phyloP scores from a whole-genome alignment of 2,888 invertebrate species.

The Siphlonurus alternatus region DNA sequence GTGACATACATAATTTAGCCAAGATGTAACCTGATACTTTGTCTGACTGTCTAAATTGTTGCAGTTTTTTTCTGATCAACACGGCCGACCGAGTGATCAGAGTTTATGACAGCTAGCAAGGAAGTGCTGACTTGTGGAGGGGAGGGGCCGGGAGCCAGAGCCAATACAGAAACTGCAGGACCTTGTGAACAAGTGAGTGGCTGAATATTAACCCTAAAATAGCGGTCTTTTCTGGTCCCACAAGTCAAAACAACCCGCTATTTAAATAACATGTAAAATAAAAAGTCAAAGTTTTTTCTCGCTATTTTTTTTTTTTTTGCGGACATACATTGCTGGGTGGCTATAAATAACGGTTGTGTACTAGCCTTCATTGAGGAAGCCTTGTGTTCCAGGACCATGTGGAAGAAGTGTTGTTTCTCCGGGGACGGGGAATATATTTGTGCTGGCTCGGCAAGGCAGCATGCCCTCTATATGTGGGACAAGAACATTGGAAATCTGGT shows the following conservation, averaged over 20 bases:
- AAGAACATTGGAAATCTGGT: conserved; percentile 94
- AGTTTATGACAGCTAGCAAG: conserved; percentile 73
- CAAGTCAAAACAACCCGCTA: no score
- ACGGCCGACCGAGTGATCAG: conserved; percentile 94
- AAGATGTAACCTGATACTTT: background rate
- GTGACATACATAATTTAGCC: conserved; percentile 25
- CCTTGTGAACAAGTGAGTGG: conserved; percentile 86
- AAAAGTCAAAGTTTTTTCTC: no score
- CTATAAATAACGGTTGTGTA: no score
- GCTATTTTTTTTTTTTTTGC: no score
- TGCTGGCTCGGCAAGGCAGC: conserved; percentile 92
- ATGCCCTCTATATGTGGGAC: conserved; percentile 98
- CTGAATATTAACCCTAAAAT: no score
- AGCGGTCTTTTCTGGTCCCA: no score
- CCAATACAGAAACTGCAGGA: conserved; percentile 97
- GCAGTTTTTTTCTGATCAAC: conserved; percentile 84
- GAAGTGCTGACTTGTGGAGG: conserved; percentile 74
- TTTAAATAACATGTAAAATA: no score
- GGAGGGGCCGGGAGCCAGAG: conserved; percentile 87
- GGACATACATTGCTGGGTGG: no score
- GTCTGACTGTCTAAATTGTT: conserved; percentile 16
- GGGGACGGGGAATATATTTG: conserved; percentile 99
- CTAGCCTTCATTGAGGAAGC: background rate
- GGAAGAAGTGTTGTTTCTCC: conserved; percentile 99
- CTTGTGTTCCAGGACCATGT: conserved; percentile 58